Percentiles rank a stretch among this genome's conserved stretches.
Conservation (phyloP, 2,888 invertebrate species). For the Troides oblongomaculatus region DNA sequence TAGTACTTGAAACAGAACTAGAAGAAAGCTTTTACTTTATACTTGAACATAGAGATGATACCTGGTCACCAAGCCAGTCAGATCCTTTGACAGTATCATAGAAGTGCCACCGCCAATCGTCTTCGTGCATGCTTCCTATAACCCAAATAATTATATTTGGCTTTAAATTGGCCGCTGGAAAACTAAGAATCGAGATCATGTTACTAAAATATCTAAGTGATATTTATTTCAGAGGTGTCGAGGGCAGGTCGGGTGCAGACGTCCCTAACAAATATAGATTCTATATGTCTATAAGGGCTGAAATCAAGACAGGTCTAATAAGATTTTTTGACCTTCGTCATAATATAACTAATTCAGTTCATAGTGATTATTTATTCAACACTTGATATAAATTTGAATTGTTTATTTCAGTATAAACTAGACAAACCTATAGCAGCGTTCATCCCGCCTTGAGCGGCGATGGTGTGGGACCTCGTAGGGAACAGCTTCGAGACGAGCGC, state of each 20-base stretch:
- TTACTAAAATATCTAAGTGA: no score
- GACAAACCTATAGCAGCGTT: constrained; percentile 93
- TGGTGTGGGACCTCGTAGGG: constrained; percentile 98
- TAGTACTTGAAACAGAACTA: neutral
- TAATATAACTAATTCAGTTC: no score
- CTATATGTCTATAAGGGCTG: no score
- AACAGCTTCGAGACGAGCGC: constrained; percentile 98
- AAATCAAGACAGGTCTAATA: no score
- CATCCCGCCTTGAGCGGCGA: constrained; percentile 98
- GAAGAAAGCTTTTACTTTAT: neutral
- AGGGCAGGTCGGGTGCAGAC: no score
- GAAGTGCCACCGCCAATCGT: constrained; percentile 98
- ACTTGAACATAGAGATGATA: constrained; percentile 32
- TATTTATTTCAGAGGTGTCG: no score
- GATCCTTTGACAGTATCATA: constrained; percentile 99
- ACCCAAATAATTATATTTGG: neutral
- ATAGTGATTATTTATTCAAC: no score
- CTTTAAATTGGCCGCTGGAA: neutral
- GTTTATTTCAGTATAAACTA: no score
- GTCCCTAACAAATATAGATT: no score
- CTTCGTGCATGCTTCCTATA: constrained; percentile 91
- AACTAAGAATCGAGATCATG: neutral
- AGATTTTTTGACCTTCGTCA: no score
- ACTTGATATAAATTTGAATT: no score
- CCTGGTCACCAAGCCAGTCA: constrained; percentile 98